A percentile compares a stretch with the other conserved stretches of the same genome.
These are phyloP conservation scores for Planococcus citri DNA, from an alignment of 1,140 invertebrate species.

Conservation along the genomic window DNA sequence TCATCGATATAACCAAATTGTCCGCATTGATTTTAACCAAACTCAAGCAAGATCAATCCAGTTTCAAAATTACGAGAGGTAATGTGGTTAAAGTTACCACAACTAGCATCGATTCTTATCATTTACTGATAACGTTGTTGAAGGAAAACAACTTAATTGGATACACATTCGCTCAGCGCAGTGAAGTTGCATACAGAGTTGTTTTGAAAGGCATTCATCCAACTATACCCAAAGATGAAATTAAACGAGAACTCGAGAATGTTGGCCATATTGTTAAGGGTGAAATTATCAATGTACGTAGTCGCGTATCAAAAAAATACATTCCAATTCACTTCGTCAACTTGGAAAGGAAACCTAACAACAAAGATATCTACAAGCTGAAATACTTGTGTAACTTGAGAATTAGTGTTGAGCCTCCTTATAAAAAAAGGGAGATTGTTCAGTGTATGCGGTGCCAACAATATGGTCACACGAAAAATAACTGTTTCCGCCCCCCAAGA, in stretches of 20 bases:
- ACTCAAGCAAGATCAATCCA: not conserved
- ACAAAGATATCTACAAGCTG: slow-evolving; percentile 32
- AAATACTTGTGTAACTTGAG: slow-evolving; percentile 26
- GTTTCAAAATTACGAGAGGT: slow-evolving; percentile 10
- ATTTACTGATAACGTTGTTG: not conserved
- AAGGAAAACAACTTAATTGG: slow-evolving; percentile 10
- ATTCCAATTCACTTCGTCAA: slow-evolving; percentile 32
- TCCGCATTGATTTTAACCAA: not conserved
- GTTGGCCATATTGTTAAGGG: not conserved
- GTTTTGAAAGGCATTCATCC: slow-evolving; percentile 21
- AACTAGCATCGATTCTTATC: not conserved
- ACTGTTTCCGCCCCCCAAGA: slow-evolving; percentile 29
- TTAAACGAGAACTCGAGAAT: not conserved
- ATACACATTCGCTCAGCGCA: slow-evolving; percentile 2
- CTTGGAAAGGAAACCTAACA: slow-evolving; percentile 31
- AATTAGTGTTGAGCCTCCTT: slow-evolving; percentile 31
- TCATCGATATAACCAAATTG: not conserved
- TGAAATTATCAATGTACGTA: slow-evolving; percentile 24
- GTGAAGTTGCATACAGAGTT: slow-evolving; percentile 15
- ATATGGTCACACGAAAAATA: slow-evolving; percentile 29
- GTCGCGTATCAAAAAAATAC: slow-evolving; percentile 28
- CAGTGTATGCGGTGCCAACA: slow-evolving; percentile 28
- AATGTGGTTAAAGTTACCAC: slow-evolving; percentile 20
- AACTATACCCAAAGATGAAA: slow-evolving; percentile 7
- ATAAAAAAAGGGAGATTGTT: slow-evolving; percentile 28